Evolutionary conservation across 2,888 invertebrate species (phyloP).

Genomic region (Capitulum mitella): DNA sequence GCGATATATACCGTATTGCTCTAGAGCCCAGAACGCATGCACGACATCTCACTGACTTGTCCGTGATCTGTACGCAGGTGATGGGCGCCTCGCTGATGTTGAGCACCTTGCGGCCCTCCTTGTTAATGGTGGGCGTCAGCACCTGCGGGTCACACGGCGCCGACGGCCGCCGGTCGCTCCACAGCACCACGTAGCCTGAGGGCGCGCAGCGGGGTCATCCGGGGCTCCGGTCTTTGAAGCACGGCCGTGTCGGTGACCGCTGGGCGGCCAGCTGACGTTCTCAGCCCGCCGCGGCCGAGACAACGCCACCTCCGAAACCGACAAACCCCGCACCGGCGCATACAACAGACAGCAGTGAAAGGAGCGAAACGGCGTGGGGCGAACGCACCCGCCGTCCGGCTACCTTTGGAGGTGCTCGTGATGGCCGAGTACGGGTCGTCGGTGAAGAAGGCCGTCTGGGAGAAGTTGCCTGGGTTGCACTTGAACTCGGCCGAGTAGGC

Average conservation of each 20-base stretch:
- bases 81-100: neutral
- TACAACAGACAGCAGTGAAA: too few species aligned
- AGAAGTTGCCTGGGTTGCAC: neutral
- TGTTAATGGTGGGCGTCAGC: neutral
- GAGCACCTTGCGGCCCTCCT: conserved; percentile 16
- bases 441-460: conserved; percentile 11
- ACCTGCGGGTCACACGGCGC: neutral
- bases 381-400: too few species aligned
- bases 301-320: too few species aligned
- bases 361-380: too few species aligned
- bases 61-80: neutral
- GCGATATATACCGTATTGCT: too few species aligned
- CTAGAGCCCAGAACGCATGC: too few species aligned
- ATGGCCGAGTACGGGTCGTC: neutral
- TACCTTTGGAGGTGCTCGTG: neutral
- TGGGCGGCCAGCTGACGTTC: too few species aligned
- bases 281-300: too few species aligned
- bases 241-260: too few species aligned
- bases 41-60: neutral
- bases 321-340: too few species aligned
- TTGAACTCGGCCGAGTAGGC: neutral
- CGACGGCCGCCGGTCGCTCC: conserved; percentile 9
- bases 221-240: too few species aligned
- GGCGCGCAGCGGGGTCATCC: neutral
- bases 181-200: conserved; percentile 9